Base-by-base conservation (phyloP, 2,888 invertebrate species). In the Chelonus formosanus region DNA sequence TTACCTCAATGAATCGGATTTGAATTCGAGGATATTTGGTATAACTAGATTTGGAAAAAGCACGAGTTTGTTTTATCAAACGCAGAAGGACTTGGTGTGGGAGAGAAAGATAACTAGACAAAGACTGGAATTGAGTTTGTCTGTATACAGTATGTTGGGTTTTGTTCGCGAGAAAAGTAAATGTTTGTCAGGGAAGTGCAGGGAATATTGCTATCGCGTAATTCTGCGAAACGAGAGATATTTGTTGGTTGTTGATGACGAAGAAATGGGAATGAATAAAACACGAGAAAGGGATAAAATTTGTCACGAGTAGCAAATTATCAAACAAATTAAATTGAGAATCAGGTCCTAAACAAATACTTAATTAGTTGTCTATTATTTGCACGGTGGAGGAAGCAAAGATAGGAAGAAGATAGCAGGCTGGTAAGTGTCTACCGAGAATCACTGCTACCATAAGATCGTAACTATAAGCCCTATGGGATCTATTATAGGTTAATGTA, bases 291-390 rank as follows among this genome's bases (percentile, higher is more conserved):
- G 59, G 52, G 60, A 50, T 62, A 54, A 62, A 32, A 58, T 60
- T 20, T 52, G 63, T 58, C 63, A 31, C 40, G 47, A 55, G 63
- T 32, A 1, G 34, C 32, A 52, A 77, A 78, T 78, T 77, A 77
- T 75, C 74, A 75, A 72, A 72, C 70, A 76, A 72, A 78, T 78
- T 71, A 73, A 75, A 75, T 73, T 73, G 71, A 70, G 71, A 74
- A 75, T 72, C 69, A 73, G 71, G 71, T 72, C 75, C 75, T 72
- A 70, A 74, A 75, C 73, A 78, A 79, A 78, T 76, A 78, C 75
- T 78, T 75, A 75, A 78, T 78, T 77, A 76, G 74, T 73, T 71
- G 73, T 71, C 74, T 74, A 76, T 76, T 78, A 77, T 78, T 76
- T 76, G 76, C 74, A 67, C 73, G 72, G 69, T 66, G 70, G 66